Evolutionary conservation across 2,888 invertebrate genomes (phyloP), one percentile per base, ranked within the genome.

Genomic region (Callimorpha dominula): DNA sequence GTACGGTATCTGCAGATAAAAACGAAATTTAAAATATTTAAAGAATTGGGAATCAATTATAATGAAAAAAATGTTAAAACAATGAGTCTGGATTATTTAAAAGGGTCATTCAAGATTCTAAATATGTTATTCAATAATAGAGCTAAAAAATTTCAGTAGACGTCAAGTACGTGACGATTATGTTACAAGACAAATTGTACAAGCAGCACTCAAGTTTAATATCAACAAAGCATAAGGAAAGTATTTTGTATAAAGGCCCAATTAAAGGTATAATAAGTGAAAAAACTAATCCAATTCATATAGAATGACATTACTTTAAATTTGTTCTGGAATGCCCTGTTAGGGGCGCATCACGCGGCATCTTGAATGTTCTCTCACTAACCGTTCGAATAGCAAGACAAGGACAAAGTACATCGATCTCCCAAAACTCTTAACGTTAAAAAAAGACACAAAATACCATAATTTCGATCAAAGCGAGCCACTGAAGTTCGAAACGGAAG

Each of bases 391-490:
- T 12, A 43, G 50, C 40, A 6, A 65, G 65, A 65, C 65, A 65
- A 65, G 50, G 40, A 31, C 31, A 31, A 31, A 31, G 31, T 31
- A 31, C 68, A 46, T 42, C 17, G 31, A 43, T 31, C 31, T 17
- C 17, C 20, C 9, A 46, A 57, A 68, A 52, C 57, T 46, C 17
- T 68, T 68, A 68, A 31, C 1, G 63, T 67, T 72, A 72, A 65
- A 50, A 71, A 68, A 49, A 71, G 83, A 81, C 78, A 79, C 78
- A 74, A 79, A 82, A 82, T 74, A 84, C 81, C 79, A 85, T 86
- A 86, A 85, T 83, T 80, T 72, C 82, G 88, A 88, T 89, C 88
- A 88, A 89, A 89, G 89, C 78, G 71, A 71, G 70, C 62, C 71
- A 76, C 74, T 73, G 60, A 73, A 81, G 79, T 82, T 66, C 74